Evolutionary conservation across 92 coral and sea anemone genomes (phyloP).

Genomic region (Heteractis magnifica): DNA sequence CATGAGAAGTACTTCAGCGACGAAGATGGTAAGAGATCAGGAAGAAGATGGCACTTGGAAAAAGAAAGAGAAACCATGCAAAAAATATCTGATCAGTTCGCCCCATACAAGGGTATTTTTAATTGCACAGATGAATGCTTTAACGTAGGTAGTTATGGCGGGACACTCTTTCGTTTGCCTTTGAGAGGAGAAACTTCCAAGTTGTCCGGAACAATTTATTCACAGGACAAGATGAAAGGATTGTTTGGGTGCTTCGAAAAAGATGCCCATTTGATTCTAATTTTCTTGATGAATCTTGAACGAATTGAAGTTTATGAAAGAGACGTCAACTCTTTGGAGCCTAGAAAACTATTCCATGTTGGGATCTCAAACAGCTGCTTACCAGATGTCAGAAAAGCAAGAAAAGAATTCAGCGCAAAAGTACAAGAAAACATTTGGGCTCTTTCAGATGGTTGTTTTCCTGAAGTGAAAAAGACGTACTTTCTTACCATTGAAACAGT

Average conservation of each 20-base stretch:
- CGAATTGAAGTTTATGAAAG: conserved; percentile 58
- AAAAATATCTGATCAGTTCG: too few species aligned
- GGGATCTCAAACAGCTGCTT: conserved; percentile 55
- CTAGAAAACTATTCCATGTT: conserved; percentile 64
- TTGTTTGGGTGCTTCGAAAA: conserved; percentile 59
- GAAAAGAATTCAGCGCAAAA: conserved; percentile 49
- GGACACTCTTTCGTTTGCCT: too few species aligned
- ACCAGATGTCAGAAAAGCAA: conserved; percentile 43
- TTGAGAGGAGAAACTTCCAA: too few species aligned
- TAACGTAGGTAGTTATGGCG: too few species aligned
- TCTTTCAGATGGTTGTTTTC: conserved; percentile 6
- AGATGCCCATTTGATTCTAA: conserved; percentile 67
- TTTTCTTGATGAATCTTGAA: conserved; percentile 66
- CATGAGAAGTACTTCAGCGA: too few species aligned
- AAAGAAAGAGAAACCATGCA: too few species aligned
- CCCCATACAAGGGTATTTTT: too few species aligned
- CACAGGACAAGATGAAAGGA: conserved; percentile 46
- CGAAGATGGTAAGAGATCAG: too few species aligned
- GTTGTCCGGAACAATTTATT: too few species aligned
- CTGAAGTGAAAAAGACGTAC: conserved; percentile 49
- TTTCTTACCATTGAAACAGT: conserved; percentile 42
- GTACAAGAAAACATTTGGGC: conserved; percentile 3
- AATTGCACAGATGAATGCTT: too few species aligned
- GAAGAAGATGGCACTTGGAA: too few species aligned
- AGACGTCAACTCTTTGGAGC: conserved; percentile 8